A percentile compares a stretch with the other conserved stretches of the same genome.
These are phyloP conservation scores for Acomys russatus DNA, from an alignment of 2,797 vertebrate species.

Conservation along the genomic window DNA sequence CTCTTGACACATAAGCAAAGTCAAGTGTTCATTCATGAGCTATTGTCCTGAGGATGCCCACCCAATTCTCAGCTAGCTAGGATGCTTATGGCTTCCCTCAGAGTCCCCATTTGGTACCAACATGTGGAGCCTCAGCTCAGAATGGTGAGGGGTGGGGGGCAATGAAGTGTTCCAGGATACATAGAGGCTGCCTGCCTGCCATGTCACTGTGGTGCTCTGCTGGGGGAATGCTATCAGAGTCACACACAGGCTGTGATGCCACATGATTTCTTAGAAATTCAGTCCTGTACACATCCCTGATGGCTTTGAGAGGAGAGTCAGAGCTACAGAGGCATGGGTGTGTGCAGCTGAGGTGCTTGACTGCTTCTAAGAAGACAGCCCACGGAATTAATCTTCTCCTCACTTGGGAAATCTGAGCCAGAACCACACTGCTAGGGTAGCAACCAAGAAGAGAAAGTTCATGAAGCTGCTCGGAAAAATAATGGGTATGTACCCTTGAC, in stretches of 20 bases:
- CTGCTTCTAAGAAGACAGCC: neutral
- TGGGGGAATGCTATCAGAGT: neutral
- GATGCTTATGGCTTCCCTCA: neutral
- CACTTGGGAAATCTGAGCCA: neutral
- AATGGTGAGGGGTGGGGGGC: neutral
- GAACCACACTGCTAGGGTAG: neutral
- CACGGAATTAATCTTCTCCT: neutral
- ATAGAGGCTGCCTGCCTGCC: too few relatives aligned
- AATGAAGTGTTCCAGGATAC: rapidly evolving
- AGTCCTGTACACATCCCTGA: neutral
- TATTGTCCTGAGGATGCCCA: neutral
- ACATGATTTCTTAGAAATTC: neutral
- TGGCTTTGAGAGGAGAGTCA: neutral
- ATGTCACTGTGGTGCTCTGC: rapidly evolving
- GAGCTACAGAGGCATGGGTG: neutral
- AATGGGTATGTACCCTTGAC: constrained; percentile 19
- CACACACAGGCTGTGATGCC: neutral
- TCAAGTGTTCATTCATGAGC: neutral
- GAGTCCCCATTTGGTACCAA: neutral
- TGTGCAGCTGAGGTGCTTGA: neutral
- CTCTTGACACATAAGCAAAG: neutral
- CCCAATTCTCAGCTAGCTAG: neutral
- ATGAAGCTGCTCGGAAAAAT: constrained; percentile 36
- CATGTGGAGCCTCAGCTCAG: neutral
- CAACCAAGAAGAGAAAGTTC: constrained; percentile 20